Percentiles rank a stretch among this genome's conserved stretches.
These are phyloP conservation scores for Cacatua alba DNA, from an alignment of 2,113 vertebrate genomes.

Conservation along the genomic window DNA sequence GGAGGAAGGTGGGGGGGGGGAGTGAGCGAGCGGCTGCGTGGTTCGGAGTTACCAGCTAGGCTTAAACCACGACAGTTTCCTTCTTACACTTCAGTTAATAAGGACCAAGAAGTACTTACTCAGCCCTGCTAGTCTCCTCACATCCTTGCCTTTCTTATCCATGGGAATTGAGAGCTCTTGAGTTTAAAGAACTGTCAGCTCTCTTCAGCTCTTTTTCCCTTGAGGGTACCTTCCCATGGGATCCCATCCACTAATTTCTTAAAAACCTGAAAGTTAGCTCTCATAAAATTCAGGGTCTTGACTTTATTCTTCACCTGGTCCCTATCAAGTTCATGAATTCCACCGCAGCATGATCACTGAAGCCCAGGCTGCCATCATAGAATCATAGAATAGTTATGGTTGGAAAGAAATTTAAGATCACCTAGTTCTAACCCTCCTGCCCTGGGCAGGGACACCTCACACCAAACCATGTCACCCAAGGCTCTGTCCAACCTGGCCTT, in stretches of 20 bases:
- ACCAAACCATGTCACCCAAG: too few species aligned
- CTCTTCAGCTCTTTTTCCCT: not conserved
- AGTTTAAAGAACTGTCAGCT: not conserved
- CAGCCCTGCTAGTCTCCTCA: not conserved
- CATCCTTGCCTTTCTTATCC: not conserved
- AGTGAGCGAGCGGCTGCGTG: too few species aligned
- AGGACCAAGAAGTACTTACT: not conserved
- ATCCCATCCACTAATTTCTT: not conserved
- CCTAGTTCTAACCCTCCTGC: too few species aligned
- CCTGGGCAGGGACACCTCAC: too few species aligned
- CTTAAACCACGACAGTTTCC: not conserved
- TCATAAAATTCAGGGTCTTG: not conserved
- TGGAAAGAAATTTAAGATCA: too few species aligned
- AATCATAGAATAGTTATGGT: too few species aligned
- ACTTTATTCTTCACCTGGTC: not conserved
- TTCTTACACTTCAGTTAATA: not conserved
- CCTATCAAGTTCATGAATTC: not conserved
- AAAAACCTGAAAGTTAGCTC: not conserved
- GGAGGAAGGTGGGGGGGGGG: too few species aligned
- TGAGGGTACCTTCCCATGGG: not conserved
- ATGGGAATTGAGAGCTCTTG: not conserved
- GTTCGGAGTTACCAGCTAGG: too few species aligned
- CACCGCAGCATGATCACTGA: not conserved
- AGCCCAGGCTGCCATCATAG: not conserved
- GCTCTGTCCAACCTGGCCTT: too few species aligned